Base-by-base conservation (phyloP, 92 coral and sea anemone genomes). In the Chrysogorgia sp. region DNA sequence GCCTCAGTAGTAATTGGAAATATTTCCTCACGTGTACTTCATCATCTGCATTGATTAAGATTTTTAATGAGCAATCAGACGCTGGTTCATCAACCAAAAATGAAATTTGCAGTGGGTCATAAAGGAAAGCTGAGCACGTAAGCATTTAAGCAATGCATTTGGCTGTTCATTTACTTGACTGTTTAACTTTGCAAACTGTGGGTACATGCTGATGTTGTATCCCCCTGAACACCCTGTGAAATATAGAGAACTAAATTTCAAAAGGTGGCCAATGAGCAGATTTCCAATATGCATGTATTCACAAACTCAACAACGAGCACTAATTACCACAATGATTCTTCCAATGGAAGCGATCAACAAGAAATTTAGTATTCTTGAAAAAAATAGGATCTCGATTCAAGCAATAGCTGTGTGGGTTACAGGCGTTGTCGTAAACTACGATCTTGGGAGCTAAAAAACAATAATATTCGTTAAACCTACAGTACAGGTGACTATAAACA, bases 171-270 rank as follows among this genome's bases (percentile, higher is more conserved):
- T 60, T 17, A 60, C 33, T 10, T 60, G 67, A 29, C 67, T 60
- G 24, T 60, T 60, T 13, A 60, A 17, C 17, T 10, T 31, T 19
- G 26, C 33, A 17, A 60, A 25, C 29, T 60, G 24, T 2, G 67
- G 67, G 25, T 60, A 60, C 23, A 31, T 15, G 0, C 19, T 14
- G 19, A 60, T 0, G 15, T 60, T 60, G 67, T 60, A 60, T 17
- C 67, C 67, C 14, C 30, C 31, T 2, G 67, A 60, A 29, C 67
- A 60, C 25, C 67, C 67, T 60, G 31, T 2, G 25, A 60, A 2
- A 60, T 24, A 5, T 2, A 60, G 15, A 1, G 8, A 17, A 22
- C 50, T 43, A 9, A 43, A 17, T 43, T 43, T 43, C 17, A 43
- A 43, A 43, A 9, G 50, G 50, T 43, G 17, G 50, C n/a, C n/a